Evolutionary conservation across 2,113 vertebrate species (phyloP), one percentile per base, ranked within the genome.

Genomic region (Nycticorax nycticorax): DNA sequence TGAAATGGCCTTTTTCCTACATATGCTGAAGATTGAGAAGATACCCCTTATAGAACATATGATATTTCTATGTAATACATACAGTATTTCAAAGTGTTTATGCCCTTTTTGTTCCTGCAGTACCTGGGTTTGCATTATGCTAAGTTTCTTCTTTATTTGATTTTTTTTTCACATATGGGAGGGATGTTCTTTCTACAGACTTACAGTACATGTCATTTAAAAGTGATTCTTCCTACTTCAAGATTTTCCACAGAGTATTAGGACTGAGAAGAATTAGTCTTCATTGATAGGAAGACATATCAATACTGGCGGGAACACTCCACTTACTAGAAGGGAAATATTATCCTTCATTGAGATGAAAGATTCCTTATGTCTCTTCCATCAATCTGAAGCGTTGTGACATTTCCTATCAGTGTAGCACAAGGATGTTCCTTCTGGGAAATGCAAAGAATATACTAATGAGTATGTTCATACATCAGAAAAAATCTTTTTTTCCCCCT

Each of bases 341-440:
- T 53, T 92, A 89, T 74, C 72, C 27, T 91, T 88, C 69, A 57
- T 72, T 96, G 90, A 89, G 84, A 73, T 63, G 71, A 96, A 93
- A 95, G 59, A 88, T 79, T 93, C 84, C 66, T 80, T 76, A 76
- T 39, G 41, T 69, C 33, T 87, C 63, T 85, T 79, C 69, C 71
- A 95, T 94, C 85, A 94, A 2, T 74, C 47, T 95, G 81, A 80
- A 89, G 59, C 12, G 0, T 33, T 91, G 66, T 97, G 96, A 95
- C 87, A 92, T 77, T 93, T 97, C 85, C 74, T 91, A 79, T 88
- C 69, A 76, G 37, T 37, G 64, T 32, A 88, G 41, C 30, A 62
- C 87, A 83, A 94, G 50, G 62, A 95, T 92, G 74, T 88, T 87
- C 81, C 84, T 95, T 83, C 77, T 95, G 93, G 91, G 94, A 96